These are phyloP conservation scores for Lasioglossum malachurum DNA, from an alignment of 2,888 invertebrate genomes.

Conservation along the genomic window DNA sequence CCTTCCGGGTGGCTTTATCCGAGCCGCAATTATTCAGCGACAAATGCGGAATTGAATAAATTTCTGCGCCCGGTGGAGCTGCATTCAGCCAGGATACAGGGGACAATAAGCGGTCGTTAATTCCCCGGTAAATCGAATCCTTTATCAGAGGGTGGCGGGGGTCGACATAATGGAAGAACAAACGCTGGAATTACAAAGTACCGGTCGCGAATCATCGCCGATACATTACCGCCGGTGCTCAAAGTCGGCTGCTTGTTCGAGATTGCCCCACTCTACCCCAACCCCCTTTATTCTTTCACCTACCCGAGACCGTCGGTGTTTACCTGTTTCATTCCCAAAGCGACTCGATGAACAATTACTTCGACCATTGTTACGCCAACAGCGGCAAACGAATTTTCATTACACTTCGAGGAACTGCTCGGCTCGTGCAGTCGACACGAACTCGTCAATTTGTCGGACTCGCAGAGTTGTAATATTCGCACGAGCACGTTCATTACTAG, in stretches of 20 bases:
- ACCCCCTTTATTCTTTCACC: not conserved
- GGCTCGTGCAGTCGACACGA: not conserved
- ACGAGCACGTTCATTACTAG: not conserved
- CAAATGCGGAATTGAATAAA: constrained; percentile 46
- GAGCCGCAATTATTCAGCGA: constrained; percentile 41
- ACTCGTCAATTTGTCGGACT: too few species aligned
- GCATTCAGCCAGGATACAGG: constrained; percentile 15
- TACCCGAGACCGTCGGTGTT: not conserved
- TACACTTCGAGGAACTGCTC: not conserved
- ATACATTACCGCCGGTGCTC: constrained; percentile 47
- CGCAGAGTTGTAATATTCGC: too few species aligned
- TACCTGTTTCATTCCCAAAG: not conserved
- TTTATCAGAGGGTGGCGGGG: constrained; percentile 3
- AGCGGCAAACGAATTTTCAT: not conserved
- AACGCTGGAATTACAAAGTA: constrained; percentile 60
- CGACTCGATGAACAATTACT: not conserved
- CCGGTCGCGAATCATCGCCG: constrained; percentile 40
- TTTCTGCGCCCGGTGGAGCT: constrained; percentile 14
- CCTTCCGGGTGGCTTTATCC: constrained; percentile 4
- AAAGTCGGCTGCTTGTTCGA: not conserved
- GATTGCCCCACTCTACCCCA: not conserved
- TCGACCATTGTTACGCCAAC: not conserved
- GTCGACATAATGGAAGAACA: constrained; percentile 47
- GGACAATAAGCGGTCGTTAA: constrained; percentile 55
- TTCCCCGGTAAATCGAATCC: constrained; percentile 54